Evolutionary conservation across 2,797 vertebrate genomes (phyloP).

Genomic region (Cichlasoma orientale): DNA sequence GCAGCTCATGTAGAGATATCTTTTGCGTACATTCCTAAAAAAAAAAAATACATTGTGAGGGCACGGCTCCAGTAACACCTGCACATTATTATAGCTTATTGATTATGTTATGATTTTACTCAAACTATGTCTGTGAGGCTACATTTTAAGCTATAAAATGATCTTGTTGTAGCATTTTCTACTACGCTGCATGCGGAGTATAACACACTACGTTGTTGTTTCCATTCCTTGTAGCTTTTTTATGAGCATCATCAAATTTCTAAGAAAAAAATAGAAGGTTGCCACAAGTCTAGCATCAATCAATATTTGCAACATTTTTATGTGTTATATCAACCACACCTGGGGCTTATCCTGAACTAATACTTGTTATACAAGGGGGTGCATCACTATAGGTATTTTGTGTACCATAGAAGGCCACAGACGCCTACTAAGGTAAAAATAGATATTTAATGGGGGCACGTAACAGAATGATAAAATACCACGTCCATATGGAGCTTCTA

Average conservation of each 20-base stretch:
- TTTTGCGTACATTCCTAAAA: neutral
- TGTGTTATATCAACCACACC: conserved; percentile 29
- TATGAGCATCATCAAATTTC: conserved; percentile 10
- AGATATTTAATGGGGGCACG: conserved; percentile 74
- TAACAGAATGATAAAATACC: conserved; percentile 74
- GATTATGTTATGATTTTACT: conserved; percentile 1
- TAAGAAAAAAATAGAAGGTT: neutral
- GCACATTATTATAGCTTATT: conserved; percentile 3
- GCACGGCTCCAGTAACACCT: neutral
- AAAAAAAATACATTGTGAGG: neutral
- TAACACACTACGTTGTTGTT: conserved; percentile 17
- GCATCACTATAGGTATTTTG: conserved; percentile 33
- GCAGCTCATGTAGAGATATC: conserved; percentile 2
- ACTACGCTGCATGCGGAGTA: conserved; percentile 2
- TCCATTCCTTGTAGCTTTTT: conserved; percentile 6
- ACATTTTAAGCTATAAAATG: conserved; percentile 13
- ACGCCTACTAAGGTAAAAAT: conserved; percentile 68
- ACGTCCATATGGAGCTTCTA: conserved; percentile 65
- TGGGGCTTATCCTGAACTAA: conserved; percentile 12
- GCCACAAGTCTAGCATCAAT: conserved; percentile 4
- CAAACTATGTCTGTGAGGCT: conserved; percentile 2
- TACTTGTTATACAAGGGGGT: conserved; percentile 29
- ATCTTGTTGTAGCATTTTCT: neutral
- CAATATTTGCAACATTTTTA: conserved; percentile 10
- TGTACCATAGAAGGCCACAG: conserved; percentile 53